phyloP scores from a whole-genome alignment of 2,113 vertebrate genomes.

The Ifrita kowaldi region DNA sequence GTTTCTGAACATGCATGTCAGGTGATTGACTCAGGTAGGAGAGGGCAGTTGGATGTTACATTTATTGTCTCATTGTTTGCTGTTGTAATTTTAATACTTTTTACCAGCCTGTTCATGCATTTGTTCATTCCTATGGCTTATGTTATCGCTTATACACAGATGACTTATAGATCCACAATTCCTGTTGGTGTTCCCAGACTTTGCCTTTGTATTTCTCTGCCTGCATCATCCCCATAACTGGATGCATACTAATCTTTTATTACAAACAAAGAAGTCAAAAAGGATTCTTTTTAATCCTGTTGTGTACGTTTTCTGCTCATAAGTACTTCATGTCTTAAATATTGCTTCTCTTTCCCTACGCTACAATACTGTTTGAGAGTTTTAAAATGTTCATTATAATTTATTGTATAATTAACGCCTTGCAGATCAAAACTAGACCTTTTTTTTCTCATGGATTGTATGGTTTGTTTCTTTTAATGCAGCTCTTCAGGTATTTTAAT shows the following conservation, averaged over 20 bases:
- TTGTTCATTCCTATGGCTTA: neutral
- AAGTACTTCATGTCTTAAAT: neutral
- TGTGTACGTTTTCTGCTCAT: neutral
- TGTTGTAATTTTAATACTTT: neutral
- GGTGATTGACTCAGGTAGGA: neutral
- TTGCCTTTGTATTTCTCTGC: conserved; percentile 23
- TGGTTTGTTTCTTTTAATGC: neutral
- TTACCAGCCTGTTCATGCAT: neutral
- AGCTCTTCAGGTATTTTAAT: neutral
- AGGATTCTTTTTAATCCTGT: conserved; percentile 39
- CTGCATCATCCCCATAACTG: neutral
- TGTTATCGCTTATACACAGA: conserved; percentile 6
- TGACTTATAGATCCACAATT: conserved; percentile 23
- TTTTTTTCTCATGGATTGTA: neutral
- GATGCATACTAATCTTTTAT: conserved; percentile 21
- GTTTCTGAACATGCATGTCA: neutral
- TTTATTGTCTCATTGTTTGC: neutral
- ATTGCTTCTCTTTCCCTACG: neutral
- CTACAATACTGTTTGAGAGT: neutral
- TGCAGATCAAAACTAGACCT: neutral
- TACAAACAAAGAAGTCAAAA: conserved; percentile 20
- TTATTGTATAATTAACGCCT: neutral
- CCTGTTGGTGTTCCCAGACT: neutral
- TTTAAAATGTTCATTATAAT: neutral
- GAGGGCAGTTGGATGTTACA: neutral